These are phyloP conservation scores for Anisognathus igniventris DNA, from an alignment of 2,797 vertebrate species.

Conservation along the genomic window DNA sequence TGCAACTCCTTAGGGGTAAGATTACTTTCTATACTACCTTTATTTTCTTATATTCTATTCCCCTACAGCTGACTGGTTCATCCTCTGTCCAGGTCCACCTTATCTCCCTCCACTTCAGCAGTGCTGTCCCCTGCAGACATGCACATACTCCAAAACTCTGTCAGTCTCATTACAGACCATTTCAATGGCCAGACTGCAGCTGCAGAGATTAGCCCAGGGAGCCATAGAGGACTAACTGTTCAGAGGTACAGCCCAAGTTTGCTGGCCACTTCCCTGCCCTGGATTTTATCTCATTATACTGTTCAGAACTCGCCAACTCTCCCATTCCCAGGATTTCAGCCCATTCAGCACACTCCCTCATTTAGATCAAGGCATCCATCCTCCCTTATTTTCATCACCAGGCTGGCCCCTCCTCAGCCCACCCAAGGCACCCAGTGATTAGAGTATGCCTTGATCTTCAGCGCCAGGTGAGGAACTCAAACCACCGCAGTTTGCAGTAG, in stretches of 20 bases:
- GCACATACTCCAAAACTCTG: not conserved
- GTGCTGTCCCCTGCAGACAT: not conserved
- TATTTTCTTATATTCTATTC: no score
- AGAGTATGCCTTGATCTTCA: not conserved
- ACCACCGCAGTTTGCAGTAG: not conserved
- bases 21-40: no score
- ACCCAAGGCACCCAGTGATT: not conserved
- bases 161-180: not conserved
- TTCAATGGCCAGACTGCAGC: not conserved
- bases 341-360: not conserved
- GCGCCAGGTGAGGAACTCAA: not conserved
- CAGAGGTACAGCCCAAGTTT: not conserved
- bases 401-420: not conserved
- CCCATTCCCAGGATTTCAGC: not conserved
- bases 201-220: not conserved
- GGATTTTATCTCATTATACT: rapidly evolving
- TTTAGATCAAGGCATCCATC: not conserved
- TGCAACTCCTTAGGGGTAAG: no score
- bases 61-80: not conserved
- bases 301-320: not conserved
- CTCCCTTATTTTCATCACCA: not conserved
- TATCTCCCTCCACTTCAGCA: not conserved
- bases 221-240: not conserved
- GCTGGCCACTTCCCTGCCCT: not conserved
- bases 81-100: not conserved